Evolutionary conservation across 2,888 invertebrate species (phyloP), one percentile per base, ranked within the genome.

Genomic region (Drosophila incognita): DNA sequence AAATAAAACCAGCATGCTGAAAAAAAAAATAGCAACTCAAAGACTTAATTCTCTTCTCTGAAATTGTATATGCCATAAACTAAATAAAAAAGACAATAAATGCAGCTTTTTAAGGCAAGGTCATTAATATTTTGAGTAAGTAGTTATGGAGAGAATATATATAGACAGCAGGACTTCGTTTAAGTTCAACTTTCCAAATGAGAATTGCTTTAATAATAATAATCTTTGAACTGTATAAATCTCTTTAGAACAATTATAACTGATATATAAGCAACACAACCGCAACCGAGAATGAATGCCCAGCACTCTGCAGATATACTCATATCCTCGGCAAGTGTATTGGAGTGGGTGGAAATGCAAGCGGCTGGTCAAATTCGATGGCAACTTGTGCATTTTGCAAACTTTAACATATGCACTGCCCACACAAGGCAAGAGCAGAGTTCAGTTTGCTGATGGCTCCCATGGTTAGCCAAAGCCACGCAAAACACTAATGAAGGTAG

Each of bases 401-500:
- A 83, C 79, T 81, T 82, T 58, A 83, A 78, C 71, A 74, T 70
- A 61, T 61, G 65, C 56, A 78, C 62, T 60, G 29, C 66, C 77
- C 67, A 70, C 68, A 53, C 15, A 18, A 33, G 35, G 29, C 27
- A 15, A 29, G 53, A 15, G 15, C 21, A 29, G 21, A 29, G 24
- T 27, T 33, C 6, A 29, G 29, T 10, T 46, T 48, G 69, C 68
- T 49, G 49, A 52, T 56, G 61, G 69, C 73, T 77, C 65, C 69
- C 70, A 76, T 83, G 79, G 89, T 88, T 81, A 83, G 78, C 71
- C 81, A 70, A 76, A 81, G 73, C 87, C 87, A 87, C 79, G 82
- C 87, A 90, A 90, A 84, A 90, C 87, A 90, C 86, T 90, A 87
- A 87, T 87, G 90, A 87, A 90, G 87, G 87, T 87, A 89, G 90